These are phyloP conservation scores for Bufo gargarizans DNA, from an alignment of 2,113 vertebrate genomes.

Conservation along the genomic window DNA sequence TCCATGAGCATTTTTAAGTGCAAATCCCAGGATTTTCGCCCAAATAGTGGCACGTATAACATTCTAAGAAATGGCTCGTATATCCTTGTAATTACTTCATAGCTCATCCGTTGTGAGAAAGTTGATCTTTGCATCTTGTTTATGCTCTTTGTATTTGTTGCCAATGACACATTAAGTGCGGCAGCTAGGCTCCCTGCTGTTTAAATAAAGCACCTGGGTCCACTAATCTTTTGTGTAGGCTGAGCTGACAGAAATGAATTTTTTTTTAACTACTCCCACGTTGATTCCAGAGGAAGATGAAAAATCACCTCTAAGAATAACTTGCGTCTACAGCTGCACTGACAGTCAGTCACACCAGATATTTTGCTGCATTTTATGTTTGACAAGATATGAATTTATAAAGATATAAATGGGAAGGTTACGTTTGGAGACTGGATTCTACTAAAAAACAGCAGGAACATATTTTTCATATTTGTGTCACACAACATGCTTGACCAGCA, in stretches of 20 bases:
- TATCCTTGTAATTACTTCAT: neutral
- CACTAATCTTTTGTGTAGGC: slow-evolving; percentile 43
- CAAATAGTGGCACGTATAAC: too few species aligned
- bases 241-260: slow-evolving; percentile 44
- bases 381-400: neutral
- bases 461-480: neutral
- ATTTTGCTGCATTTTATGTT: neutral
- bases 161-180: neutral
- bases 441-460: neutral
- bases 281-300: slow-evolving; percentile 31
- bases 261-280: slow-evolving; percentile 42
- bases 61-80: neutral
- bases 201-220: slow-evolving; percentile 43
- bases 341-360: neutral
- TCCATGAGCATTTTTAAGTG: neutral
- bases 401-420: neutral
- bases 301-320: slow-evolving; percentile 43
- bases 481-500: neutral
- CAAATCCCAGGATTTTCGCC: neutral
- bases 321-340: slow-evolving; percentile 14
- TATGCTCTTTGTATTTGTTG: neutral
- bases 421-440: neutral
- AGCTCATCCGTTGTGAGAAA: neutral
- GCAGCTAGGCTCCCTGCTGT: neutral
- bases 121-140: neutral